Evolutionary conservation across 2,888 invertebrate genomes (phyloP).

Genomic region (Spatulosminthurus flaviceps): DNA sequence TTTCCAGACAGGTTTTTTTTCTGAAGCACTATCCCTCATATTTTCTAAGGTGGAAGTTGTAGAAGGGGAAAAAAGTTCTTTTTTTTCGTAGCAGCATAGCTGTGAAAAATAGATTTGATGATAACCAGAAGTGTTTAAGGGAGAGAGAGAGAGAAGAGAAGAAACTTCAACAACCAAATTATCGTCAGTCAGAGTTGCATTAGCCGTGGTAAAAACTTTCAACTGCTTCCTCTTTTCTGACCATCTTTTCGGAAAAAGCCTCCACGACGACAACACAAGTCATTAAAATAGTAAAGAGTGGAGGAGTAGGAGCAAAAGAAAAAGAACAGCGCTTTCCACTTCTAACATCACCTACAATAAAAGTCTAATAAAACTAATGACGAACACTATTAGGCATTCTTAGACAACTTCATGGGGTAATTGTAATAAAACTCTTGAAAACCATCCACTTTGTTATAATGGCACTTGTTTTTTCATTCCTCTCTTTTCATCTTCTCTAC

Average conservation of each 20-base stretch:
- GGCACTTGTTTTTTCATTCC: neutral
- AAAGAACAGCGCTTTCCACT: conserved; percentile 26
- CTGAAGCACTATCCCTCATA: neutral
- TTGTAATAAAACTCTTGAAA: conserved; percentile 36
- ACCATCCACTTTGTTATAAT: conserved; percentile 14
- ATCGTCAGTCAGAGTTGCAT: conserved; percentile 14
- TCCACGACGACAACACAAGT: conserved; percentile 18
- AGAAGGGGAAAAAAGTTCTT: neutral
- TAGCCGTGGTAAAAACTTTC: conserved; percentile 30
- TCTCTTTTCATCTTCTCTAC: neutral
- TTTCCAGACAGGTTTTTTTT: neutral
- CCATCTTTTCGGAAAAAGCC: conserved; percentile 24
- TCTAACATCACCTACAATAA: conserved; percentile 39
- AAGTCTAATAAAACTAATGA: conserved; percentile 44
- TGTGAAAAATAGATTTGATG: conserved; percentile 18
- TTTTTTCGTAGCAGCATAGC: neutral
- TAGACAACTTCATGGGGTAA: conserved; percentile 33
- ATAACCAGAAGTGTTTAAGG: neutral
- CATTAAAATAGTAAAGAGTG: conserved; percentile 22
- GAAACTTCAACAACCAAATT: conserved; percentile 16
- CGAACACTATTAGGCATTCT: conserved; percentile 40
- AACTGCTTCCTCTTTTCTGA: conserved; percentile 23
- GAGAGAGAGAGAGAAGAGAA: conserved; percentile 19
- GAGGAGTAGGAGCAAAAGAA: too few species aligned
- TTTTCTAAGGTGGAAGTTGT: neutral